Evolutionary conservation across 1,140 invertebrate species (phyloP), one percentile per base, ranked within the genome.

Genomic region (Drusus annulatus): DNA sequence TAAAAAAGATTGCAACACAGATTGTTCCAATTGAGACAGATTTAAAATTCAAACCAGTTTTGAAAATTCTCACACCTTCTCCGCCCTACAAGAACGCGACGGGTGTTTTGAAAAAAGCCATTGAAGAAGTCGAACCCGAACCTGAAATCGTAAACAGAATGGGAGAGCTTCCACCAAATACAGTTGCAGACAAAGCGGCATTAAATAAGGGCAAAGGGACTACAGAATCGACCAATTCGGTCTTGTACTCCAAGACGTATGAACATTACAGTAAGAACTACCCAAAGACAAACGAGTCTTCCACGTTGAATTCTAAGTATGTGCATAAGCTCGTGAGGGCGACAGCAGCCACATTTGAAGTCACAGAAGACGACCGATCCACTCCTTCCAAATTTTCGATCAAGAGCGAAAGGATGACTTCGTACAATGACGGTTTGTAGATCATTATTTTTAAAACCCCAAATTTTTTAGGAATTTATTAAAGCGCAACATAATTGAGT

Each of bases 51-150:
- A 36, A 28, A 17, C 78, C 69, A 13, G 52, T 13, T 21, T 45
- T 80, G 31, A 19, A 56, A 25, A 69, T 80, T 19, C 45, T 23
- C 0, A 81, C 80, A 0, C 31, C 56, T 6, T 28, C 80, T 3
- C 68, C 76, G 23, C 69, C 69, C 1, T 31, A 75, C 13, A 81
- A 51, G 23, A 81, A 77, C n/a, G 69, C 45, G 5, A 79, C 78
- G 0, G 71, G 69, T 31, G 16, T 75, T 54, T 36, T 73, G n/a
- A 79, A 71, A 17, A 74, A 74, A 28, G 54, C 68, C 28, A 65
- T 28, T 2, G 76, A 65, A 50, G 58, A 45, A 23, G 56, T 60
- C 8, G 62, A 65, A 36, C 23, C 21, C 6, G 1, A 45, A 3
- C 62, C 62, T 17, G 25, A 16, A 16, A 65, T 17, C 13, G 23